Evolutionary conservation across 2,113 vertebrate genomes (phyloP).

Genomic region (Scolopax mira): DNA sequence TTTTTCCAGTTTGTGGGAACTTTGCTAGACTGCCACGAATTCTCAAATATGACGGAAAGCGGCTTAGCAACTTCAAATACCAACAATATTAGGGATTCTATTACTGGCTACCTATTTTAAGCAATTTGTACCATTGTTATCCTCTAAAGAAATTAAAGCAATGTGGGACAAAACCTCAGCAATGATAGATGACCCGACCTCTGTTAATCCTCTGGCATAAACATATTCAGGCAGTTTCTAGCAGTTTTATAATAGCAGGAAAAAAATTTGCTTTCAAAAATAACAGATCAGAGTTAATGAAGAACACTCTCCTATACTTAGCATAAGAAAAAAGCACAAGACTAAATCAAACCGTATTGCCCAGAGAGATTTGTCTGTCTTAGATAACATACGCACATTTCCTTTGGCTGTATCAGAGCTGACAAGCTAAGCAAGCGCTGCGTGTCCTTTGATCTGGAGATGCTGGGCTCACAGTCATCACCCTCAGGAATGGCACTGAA

Average conservation of each 20-base stretch:
- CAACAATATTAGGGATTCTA: neutral
- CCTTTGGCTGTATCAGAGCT: neutral
- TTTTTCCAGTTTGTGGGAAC: too few species aligned
- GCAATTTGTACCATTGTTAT: neutral
- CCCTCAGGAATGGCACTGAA: neutral
- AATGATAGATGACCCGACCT: neutral
- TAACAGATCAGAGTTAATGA: neutral
- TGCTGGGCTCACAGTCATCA: neutral
- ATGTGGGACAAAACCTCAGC: constrained; percentile 38
- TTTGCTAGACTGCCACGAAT: too few species aligned
- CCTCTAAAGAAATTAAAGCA: constrained; percentile 34
- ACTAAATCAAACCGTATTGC: neutral
- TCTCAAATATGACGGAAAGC: too few species aligned
- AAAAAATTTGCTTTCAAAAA: neutral
- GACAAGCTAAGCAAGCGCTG: neutral
- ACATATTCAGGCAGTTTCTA: neutral
- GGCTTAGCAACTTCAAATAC: neutral
- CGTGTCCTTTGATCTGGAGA: neutral
- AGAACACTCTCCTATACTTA: neutral
- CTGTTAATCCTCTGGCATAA: neutral
- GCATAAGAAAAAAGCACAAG: neutral
- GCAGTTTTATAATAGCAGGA: neutral
- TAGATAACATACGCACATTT: neutral
- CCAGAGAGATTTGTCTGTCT: neutral
- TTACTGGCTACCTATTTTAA: constrained; percentile 13